Evolutionary conservation across 2,113 vertebrate species (phyloP).

Genomic region (Gavia stellata): DNA sequence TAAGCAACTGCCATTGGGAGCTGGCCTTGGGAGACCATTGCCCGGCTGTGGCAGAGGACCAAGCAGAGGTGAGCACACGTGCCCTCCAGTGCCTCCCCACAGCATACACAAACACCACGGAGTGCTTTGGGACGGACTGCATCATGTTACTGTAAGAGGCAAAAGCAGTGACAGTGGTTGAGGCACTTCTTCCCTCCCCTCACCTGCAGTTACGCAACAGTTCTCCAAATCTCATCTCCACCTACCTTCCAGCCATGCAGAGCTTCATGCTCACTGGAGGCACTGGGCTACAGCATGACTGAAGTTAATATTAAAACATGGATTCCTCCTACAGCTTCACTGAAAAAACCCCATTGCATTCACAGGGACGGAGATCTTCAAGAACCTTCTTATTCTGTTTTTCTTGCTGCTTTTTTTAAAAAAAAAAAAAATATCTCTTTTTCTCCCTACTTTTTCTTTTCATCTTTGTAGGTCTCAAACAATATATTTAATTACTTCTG

Average conservation of each 20-base stretch:
- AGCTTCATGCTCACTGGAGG: background rate
- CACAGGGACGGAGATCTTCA: background rate
- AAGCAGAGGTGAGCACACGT: background rate
- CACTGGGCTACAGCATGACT: background rate
- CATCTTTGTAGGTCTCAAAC: background rate
- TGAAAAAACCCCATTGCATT: background rate
- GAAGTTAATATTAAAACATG: background rate
- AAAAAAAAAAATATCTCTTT: background rate
- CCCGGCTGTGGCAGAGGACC: background rate
- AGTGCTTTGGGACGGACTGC: background rate
- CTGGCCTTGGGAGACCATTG: fast-evolving
- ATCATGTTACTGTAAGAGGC: background rate
- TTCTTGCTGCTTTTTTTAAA: background rate
- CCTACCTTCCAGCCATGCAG: background rate
- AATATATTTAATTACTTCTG: background rate
- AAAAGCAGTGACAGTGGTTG: fast-evolving
- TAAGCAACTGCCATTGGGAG: background rate
- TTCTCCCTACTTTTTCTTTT: background rate
- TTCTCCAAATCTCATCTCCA: background rate
- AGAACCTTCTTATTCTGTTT: background rate
- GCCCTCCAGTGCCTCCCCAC: background rate
- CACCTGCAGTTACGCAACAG: background rate
- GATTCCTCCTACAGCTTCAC: background rate
- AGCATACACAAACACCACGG: fast-evolving
- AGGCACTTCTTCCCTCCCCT: background rate